phyloP scores from a whole-genome alignment of 2,797 vertebrate species.

The Momotus momota region DNA sequence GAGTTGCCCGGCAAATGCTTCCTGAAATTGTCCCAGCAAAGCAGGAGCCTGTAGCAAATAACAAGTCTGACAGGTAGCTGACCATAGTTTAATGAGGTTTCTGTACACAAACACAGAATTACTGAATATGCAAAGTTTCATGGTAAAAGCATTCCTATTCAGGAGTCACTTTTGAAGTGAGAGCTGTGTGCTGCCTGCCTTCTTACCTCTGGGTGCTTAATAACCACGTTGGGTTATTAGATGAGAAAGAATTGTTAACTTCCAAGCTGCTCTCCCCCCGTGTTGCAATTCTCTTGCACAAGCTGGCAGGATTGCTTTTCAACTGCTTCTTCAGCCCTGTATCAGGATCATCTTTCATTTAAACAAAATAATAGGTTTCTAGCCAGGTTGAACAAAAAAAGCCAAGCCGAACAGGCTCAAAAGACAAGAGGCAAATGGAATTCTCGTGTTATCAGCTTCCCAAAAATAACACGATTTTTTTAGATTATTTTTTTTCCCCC shows the following conservation, averaged over 20 bases:
- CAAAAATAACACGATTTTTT: neutral
- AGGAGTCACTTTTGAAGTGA: neutral
- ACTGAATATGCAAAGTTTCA: neutral
- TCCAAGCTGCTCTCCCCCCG: neutral
- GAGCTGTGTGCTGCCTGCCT: neutral
- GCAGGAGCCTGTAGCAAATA: neutral
- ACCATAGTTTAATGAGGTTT: neutral
- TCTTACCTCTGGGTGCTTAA: neutral
- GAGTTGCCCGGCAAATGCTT: neutral
- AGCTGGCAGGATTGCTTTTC: neutral
- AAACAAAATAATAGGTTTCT: constrained; percentile 32
- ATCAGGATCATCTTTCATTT: constrained; percentile 54
- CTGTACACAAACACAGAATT: neutral
- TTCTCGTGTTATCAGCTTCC: neutral
- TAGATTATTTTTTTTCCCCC: accelerated
- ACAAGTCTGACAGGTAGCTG: neutral
- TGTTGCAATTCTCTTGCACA: neutral
- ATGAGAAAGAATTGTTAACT: neutral
- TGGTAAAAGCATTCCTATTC: neutral
- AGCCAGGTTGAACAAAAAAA: neutral
- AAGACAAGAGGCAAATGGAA: constrained; percentile 37
- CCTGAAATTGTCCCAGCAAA: neutral
- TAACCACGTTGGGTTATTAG: neutral
- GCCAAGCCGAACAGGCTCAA: neutral
- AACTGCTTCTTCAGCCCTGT: neutral